phyloP scores from a whole-genome alignment of 2,797 vertebrate species.

The Aplochiton taeniatus region DNA sequence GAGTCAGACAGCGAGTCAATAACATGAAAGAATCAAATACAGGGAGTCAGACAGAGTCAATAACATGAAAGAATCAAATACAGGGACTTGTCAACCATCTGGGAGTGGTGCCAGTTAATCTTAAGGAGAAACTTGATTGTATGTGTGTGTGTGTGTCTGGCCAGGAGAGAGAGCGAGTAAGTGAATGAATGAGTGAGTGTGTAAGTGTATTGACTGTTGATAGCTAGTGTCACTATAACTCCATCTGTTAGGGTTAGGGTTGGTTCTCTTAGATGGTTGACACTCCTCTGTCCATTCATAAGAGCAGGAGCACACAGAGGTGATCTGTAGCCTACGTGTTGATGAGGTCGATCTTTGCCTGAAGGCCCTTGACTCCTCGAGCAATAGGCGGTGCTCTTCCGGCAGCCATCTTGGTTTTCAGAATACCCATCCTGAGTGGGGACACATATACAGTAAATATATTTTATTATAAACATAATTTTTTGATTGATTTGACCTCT shows the following conservation, averaged over 20 bases:
- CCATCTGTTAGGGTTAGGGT: no score
- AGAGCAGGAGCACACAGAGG: no score
- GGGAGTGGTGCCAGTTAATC: not conserved
- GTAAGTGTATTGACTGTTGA: no score
- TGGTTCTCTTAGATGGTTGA: no score
- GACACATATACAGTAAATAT: not conserved
- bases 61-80: not conserved
- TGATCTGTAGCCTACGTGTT: not conserved
- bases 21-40: not conserved
- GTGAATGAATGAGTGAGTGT: no score
- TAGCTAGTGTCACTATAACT: no score
- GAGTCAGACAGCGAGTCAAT: not conserved
- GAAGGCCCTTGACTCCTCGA: no score
- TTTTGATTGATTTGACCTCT: not conserved
- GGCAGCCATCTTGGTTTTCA: not conserved
- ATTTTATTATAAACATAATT: not conserved
- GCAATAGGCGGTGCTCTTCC: not conserved
- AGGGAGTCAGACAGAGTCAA: not conserved
- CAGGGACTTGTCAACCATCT: not conserved
- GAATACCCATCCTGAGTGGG: not conserved
- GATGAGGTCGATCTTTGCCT: conserved; percentile 1
- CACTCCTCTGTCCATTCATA: no score
- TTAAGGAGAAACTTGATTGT: not conserved
- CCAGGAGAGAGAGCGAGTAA: no score
- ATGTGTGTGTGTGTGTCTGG: no score